Percentiles rank a stretch among this genome's conserved stretches.
phyloP scores from a whole-genome alignment of 53 echinoderm and acorn worm species.

The Luidia sarsii region DNA sequence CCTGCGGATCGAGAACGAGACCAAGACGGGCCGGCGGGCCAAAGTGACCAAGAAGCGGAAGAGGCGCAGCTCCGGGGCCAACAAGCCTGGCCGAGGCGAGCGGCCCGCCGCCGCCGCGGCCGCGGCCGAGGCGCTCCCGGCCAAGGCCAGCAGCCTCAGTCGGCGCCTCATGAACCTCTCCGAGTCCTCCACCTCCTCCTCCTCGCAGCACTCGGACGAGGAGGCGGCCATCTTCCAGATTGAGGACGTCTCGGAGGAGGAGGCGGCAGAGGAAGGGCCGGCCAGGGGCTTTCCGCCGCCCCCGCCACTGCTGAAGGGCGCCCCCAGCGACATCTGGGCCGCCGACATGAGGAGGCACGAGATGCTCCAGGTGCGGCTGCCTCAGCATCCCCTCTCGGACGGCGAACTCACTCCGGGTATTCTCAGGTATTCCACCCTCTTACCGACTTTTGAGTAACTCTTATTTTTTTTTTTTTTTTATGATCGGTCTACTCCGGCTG shows the following conservation, averaged over 20 bases:
- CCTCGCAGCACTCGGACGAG: slow-evolving; percentile 74
- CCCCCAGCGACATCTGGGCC: slow-evolving; percentile 18
- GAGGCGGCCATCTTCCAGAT: slow-evolving; percentile 69
- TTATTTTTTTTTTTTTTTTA: not conserved
- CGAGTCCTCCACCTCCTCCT: slow-evolving; percentile 80
- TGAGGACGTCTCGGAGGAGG: slow-evolving; percentile 38
- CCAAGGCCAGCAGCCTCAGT: slow-evolving; percentile 32
- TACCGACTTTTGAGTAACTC: not conserved
- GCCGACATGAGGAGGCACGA: slow-evolving; percentile 71
- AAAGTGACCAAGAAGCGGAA: slow-evolving; percentile 64
- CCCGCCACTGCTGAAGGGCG: not conserved
- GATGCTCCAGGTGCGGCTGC: slow-evolving; percentile 21
- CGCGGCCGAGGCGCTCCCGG: slow-evolving; percentile 41
- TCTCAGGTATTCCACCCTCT: slow-evolving; percentile 65
- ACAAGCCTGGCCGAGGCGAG: slow-evolving; percentile 13
- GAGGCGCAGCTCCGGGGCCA: slow-evolving; percentile 25
- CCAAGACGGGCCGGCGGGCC: slow-evolving; percentile 37
- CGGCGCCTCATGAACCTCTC: slow-evolving; percentile 61
- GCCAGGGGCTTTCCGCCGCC: slow-evolving; percentile 22
- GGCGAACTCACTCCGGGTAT: slow-evolving; percentile 86
- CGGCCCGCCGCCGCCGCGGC: slow-evolving; percentile 23
- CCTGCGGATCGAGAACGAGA: slow-evolving; percentile 35
- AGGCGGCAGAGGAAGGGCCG: slow-evolving; percentile 6
- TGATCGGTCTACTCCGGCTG: not conserved
- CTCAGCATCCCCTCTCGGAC: slow-evolving; percentile 86